phyloP scores from a whole-genome alignment of 2,797 vertebrate species.

The Knipowitschia caucasica region DNA sequence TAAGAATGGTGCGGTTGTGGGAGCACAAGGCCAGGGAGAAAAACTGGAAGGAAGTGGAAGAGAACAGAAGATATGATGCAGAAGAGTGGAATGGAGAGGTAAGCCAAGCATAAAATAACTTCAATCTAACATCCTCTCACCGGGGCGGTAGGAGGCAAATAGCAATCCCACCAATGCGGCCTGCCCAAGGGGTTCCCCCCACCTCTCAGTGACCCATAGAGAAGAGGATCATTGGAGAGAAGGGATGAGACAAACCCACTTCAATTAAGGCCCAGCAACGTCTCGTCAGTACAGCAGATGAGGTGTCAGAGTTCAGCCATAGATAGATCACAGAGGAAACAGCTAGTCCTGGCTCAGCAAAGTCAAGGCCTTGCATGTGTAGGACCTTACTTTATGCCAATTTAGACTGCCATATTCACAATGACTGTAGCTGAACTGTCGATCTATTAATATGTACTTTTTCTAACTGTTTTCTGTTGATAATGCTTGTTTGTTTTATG shows the following conservation, averaged over 20 bases:
- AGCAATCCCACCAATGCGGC: constrained; percentile 70
- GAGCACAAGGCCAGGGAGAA: constrained; percentile 35
- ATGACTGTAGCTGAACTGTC: no score
- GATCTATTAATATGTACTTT: no score
- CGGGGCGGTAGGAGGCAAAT: constrained; percentile 72
- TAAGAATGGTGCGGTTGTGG: constrained; percentile 60
- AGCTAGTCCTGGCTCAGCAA: constrained; percentile 64
- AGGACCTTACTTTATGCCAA: constrained; percentile 40
- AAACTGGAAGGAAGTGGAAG: constrained; percentile 55
- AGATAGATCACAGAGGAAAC: constrained; percentile 63
- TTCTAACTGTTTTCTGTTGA: no score
- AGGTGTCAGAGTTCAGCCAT: constrained; percentile 78
- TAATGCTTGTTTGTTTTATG: no score
- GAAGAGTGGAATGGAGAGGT: constrained; percentile 75
- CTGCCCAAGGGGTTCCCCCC: constrained; percentile 66
- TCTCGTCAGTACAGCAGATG: constrained; percentile 74
- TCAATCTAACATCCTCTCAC: constrained; percentile 76
- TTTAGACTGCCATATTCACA: no score
- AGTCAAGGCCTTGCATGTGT: constrained; percentile 45
- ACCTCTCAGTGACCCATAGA: constrained; percentile 76
- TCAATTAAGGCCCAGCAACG: constrained; percentile 77
- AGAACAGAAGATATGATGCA: constrained; percentile 74
- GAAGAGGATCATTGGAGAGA: constrained; percentile 75
- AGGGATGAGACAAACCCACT: constrained; percentile 77
- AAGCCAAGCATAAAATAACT: constrained; percentile 81